These are phyloP conservation scores for Gobiocypris rarus DNA, from an alignment of 2,113 vertebrate genomes.

Conservation along the genomic window DNA sequence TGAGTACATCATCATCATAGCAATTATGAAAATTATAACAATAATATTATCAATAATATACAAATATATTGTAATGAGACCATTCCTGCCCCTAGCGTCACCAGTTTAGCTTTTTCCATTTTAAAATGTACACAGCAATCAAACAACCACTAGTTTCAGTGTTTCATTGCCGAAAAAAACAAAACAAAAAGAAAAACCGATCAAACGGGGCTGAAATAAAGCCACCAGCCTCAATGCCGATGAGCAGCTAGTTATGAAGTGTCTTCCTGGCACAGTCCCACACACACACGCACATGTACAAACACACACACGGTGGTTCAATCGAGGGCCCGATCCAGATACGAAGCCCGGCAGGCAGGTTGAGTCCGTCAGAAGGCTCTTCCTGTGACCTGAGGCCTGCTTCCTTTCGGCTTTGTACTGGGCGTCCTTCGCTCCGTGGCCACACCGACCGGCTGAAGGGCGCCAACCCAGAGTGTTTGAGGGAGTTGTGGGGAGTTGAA, in stretches of 20 bases:
- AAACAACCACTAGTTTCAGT: slow-evolving; percentile 44
- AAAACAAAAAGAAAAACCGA: slow-evolving; percentile 27
- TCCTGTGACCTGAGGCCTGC: slow-evolving; percentile 63
- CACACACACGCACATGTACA: slow-evolving; percentile 30
- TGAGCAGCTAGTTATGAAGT: slow-evolving; percentile 39
- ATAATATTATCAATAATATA: slow-evolving; percentile 71
- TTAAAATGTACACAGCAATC: slow-evolving; percentile 65
- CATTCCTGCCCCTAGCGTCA: slow-evolving; percentile 65
- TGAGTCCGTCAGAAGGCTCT: slow-evolving; percentile 56
- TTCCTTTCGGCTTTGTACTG: slow-evolving; percentile 68
- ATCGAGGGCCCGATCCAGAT: slow-evolving; percentile 38
- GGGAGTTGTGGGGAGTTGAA: slow-evolving; percentile 18
- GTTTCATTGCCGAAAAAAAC: slow-evolving; percentile 16
- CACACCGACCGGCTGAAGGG: slow-evolving; percentile 68
- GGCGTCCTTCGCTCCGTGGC: slow-evolving; percentile 69
- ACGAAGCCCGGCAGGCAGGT: slow-evolving; percentile 52
- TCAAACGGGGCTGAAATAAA: slow-evolving; percentile 28
- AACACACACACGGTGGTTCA: slow-evolving; percentile 28
- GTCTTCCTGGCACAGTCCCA: slow-evolving; percentile 49
- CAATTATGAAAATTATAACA: slow-evolving; percentile 74
- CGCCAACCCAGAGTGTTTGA: slow-evolving; percentile 57
- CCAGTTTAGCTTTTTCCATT: slow-evolving; percentile 65
- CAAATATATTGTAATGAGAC: slow-evolving; percentile 71
- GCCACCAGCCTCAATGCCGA: slow-evolving; percentile 53
- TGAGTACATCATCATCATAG: slow-evolving; percentile 71